phyloP scores from a whole-genome alignment of 2,797 vertebrate species.

The Tokudaia muenninki region DNA sequence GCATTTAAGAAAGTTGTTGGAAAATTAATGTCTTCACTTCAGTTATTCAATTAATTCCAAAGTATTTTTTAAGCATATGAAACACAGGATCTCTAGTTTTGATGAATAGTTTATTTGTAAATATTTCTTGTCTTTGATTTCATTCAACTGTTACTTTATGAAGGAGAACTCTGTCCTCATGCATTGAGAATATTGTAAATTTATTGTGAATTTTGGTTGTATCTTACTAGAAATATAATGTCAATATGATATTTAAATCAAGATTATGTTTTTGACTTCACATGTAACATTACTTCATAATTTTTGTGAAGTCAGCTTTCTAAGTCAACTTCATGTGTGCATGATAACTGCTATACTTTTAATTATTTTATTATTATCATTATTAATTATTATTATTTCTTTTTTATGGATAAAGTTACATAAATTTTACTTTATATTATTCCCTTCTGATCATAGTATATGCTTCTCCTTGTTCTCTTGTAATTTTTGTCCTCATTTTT shows the following conservation, averaged over 20 bases:
- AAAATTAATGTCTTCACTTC: neutral
- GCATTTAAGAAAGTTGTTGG: neutral
- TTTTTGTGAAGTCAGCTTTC: neutral
- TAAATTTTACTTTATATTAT: neutral
- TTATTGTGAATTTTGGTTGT: neutral
- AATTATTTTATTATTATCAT: neutral
- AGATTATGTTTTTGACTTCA: neutral
- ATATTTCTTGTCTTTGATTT: neutral
- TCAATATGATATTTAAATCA: neutral
- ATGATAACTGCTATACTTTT: neutral
- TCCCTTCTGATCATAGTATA: neutral
- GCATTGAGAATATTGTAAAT: neutral
- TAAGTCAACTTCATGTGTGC: neutral
- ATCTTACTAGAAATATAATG: neutral
- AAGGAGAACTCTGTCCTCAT: neutral
- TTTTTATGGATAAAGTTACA: neutral
- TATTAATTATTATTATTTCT: neutral
- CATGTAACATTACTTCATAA: neutral
- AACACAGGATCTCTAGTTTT: neutral
- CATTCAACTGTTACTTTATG: neutral
- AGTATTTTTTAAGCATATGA: neutral
- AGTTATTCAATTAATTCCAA: neutral
- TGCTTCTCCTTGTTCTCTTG: neutral
- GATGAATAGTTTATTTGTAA: constrained; percentile 14
- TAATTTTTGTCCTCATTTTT: neutral